These are phyloP conservation scores for Drosophila parabipectinata DNA, from an alignment of 1,140 invertebrate genomes.

Conservation along the genomic window DNA sequence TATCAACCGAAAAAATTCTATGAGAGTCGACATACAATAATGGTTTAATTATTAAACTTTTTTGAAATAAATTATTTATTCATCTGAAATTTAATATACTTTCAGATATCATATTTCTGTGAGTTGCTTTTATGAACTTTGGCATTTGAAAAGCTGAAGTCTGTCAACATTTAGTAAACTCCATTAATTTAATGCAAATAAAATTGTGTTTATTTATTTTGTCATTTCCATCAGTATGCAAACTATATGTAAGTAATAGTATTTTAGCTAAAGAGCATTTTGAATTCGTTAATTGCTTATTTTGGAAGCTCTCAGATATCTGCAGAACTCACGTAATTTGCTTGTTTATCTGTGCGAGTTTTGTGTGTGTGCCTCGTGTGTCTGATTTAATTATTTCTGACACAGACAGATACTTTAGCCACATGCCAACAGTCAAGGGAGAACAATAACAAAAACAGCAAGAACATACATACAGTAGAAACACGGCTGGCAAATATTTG, in stretches of 20 bases:
- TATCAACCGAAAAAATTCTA: too few species aligned
- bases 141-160: not conserved
- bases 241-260: too few species aligned
- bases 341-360: slow-evolving; percentile 41
- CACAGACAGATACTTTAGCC: slow-evolving; percentile 42
- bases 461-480: not conserved
- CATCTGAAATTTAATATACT: not conserved
- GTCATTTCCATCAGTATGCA: not conserved
- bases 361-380: slow-evolving; percentile 46
- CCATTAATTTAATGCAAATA: not conserved
- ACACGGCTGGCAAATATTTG: slow-evolving; percentile 65
- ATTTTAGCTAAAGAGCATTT: slow-evolving; percentile 3
- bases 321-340: slow-evolving; percentile 45
- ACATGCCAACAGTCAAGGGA: slow-evolving; percentile 43
- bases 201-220: not conserved
- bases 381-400: slow-evolving; percentile 67
- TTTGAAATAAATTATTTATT: not conserved
- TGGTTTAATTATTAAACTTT: not conserved
- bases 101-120: not conserved
- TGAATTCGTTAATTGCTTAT: slow-evolving; percentile 12
- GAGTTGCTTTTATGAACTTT: not conserved
- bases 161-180: not conserved
- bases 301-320: slow-evolving; percentile 10
- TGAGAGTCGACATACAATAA: not conserved
- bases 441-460: not conserved